phyloP scores from a whole-genome alignment of 2,113 vertebrate genomes.

The Dicentrarchus labrax region DNA sequence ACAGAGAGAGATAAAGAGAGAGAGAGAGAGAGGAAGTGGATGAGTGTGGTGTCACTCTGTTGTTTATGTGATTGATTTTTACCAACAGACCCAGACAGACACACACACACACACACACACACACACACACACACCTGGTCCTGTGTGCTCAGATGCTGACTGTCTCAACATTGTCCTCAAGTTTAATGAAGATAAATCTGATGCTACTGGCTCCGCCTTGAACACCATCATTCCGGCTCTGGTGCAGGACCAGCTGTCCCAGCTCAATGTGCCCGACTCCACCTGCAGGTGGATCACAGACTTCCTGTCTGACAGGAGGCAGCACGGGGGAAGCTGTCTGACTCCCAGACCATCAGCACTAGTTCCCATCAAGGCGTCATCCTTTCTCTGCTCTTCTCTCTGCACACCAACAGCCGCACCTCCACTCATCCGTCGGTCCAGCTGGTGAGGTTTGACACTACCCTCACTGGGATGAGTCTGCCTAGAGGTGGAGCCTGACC shows the following conservation, averaged over 20 bases:
- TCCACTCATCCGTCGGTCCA: not conserved
- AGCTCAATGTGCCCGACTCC: not conserved
- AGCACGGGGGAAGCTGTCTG: not conserved
- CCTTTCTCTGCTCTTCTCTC: not conserved
- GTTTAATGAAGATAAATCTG: slow-evolving; percentile 48
- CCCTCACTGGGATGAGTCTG: not conserved
- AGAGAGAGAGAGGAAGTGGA: slow-evolving; percentile 27
- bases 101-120: slow-evolving; percentile 20
- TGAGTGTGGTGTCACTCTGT: slow-evolving; percentile 25
- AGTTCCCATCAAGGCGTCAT: too few species aligned
- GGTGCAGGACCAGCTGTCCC: not conserved
- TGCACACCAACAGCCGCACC: not conserved
- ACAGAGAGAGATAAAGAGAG: not conserved
- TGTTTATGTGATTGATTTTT: slow-evolving; percentile 55
- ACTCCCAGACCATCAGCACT: not conserved
- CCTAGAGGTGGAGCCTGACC: not conserved
- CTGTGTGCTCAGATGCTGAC: slow-evolving; percentile 24
- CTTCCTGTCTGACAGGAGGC: not conserved
- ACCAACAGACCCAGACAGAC: slow-evolving; percentile 13
- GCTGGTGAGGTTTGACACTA: not conserved
- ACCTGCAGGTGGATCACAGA: not conserved
- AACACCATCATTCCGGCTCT: not conserved
- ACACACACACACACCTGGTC: slow-evolving; percentile 2
- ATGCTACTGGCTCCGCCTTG: not conserved
- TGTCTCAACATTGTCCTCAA: slow-evolving; percentile 18